Evolutionary conservation across 1,140 invertebrate species (phyloP), one percentile per base, ranked within the genome.

Genomic region (Bombus vancouverensis): DNA sequence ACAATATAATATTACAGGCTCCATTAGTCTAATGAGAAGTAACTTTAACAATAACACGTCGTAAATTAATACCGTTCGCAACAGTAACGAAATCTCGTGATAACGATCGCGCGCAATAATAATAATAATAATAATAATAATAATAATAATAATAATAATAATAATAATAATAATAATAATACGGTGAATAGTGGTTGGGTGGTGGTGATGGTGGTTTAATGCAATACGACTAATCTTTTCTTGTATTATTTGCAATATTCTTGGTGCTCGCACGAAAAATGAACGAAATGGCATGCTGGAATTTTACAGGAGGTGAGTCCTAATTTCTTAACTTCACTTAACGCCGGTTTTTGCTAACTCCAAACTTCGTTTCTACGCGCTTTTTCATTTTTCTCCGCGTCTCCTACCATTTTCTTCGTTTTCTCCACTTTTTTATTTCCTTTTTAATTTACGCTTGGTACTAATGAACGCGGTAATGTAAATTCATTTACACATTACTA

Each of bases 161-260:
- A 87, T 62, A 37, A 65, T 75, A n/a, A 87, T 71, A 18, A 78
- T 77, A 39, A 53, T 62, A 71, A 71, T 76, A 84, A 75, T 77
- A 34, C 37, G 68, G 62, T 28, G 62, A 32, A 72, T 74, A 80
- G 66, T 65, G 78, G 83, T 82, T 66, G 87, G 82, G 70, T 87
- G 91, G 90, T 91, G 90, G 89, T 92, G 90, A 89, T 93, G 92
- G 91, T 94, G 91, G 93, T 93, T 91, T 91, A 93, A 86, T 92
- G 89, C 92, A 91, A 91, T 92, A 90, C 90, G 89, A 94, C 94
- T 95, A 95, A 95, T 95, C 83, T 93, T 83, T 94, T 94, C 94
- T 95, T 95, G 93, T 95, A 94, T 95, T 95, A 93, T 95, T 95
- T 95, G 93, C 93, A 95, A 95, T 95, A 93, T 94, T 94, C 93